Evolutionary conservation across 2,113 vertebrate genomes (phyloP).

Genomic region (Columbina picui): DNA sequence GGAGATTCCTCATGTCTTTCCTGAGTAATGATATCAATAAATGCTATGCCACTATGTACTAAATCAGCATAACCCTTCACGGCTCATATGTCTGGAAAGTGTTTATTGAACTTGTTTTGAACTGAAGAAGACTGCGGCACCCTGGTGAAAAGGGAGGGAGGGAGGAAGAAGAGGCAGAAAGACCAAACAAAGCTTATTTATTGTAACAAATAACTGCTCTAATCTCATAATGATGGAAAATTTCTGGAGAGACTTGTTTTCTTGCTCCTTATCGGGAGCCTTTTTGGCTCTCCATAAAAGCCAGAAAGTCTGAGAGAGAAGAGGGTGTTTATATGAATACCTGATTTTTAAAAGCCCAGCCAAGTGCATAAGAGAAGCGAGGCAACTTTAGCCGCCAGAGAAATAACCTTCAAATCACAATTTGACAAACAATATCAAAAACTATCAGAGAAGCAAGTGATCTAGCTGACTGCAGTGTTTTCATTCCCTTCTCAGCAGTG

Average conservation of each 20-base stretch:
- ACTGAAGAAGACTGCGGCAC: background rate
- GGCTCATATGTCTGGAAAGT: constrained; percentile 22
- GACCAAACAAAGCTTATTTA: background rate
- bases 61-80: constrained; percentile 51
- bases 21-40: constrained; percentile 44
- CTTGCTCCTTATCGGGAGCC: background rate
- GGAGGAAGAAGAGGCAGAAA: background rate
- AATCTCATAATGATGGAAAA: background rate
- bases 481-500: constrained; percentile 43
- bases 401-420: constrained; percentile 71
- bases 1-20: constrained; percentile 39
- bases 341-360: background rate
- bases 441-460: constrained; percentile 40
- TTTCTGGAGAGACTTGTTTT: background rate
- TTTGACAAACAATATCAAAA: constrained; percentile 64
- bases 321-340: background rate
- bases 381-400: constrained; percentile 54
- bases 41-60: background rate
- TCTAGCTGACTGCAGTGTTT: constrained; percentile 47
- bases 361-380: background rate
- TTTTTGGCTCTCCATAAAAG: background rate
- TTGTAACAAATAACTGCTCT: background rate
- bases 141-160: background rate
- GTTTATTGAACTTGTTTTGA: constrained; percentile 49
- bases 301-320: background rate